Percentiles rank a stretch among this genome's conserved stretches.
Evolutionary conservation across 2,888 invertebrate species (phyloP).

Genomic region (Pandemis corylana): DNA sequence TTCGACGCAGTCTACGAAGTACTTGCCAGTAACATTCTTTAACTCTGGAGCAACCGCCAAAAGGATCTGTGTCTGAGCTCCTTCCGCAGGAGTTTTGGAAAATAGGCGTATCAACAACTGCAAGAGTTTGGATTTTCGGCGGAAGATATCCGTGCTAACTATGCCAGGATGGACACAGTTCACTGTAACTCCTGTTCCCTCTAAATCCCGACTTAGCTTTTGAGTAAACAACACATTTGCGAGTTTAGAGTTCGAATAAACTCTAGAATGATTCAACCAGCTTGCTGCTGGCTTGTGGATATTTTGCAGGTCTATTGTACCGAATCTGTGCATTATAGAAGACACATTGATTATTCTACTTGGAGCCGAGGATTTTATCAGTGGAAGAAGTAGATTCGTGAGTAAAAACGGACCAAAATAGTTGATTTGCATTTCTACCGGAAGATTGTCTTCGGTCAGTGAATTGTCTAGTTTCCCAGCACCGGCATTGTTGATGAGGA

Average conservation of each 20-base stretch:
- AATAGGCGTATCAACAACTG: slow-evolving; percentile 85
- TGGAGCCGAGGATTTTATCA: slow-evolving; percentile 88
- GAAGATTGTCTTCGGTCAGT: slow-evolving; percentile 91
- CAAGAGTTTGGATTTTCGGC: slow-evolving; percentile 86
- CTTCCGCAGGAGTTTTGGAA: slow-evolving; percentile 88
- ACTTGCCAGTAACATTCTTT: slow-evolving; percentile 88
- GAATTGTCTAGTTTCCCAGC: slow-evolving; percentile 87
- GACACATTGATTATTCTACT: slow-evolving; percentile 91
- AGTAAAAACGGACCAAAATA: slow-evolving; percentile 95
- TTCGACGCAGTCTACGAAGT: slow-evolving; percentile 90
- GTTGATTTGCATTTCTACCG: slow-evolving; percentile 94
- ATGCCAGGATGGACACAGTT: slow-evolving; percentile 93
- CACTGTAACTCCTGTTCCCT: slow-evolving; percentile 87
- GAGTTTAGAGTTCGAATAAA: slow-evolving; percentile 90
- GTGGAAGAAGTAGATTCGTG: slow-evolving; percentile 91
- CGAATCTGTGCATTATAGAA: slow-evolving; percentile 88
- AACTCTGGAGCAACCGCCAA: slow-evolving; percentile 89
- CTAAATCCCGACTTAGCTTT: slow-evolving; percentile 87
- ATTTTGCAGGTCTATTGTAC: slow-evolving; percentile 87
- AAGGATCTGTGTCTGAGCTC: slow-evolving; percentile 90
- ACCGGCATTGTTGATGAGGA: slow-evolving; percentile 94
- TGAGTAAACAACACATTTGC: slow-evolving; percentile 89
- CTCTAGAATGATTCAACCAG: slow-evolving; percentile 71
- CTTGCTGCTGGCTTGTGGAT: slow-evolving; percentile 87
- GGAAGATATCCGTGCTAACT: slow-evolving; percentile 91